Evolutionary conservation across 2,888 invertebrate species (phyloP).

Genomic region (Drosophila pseudotalamancana): DNA sequence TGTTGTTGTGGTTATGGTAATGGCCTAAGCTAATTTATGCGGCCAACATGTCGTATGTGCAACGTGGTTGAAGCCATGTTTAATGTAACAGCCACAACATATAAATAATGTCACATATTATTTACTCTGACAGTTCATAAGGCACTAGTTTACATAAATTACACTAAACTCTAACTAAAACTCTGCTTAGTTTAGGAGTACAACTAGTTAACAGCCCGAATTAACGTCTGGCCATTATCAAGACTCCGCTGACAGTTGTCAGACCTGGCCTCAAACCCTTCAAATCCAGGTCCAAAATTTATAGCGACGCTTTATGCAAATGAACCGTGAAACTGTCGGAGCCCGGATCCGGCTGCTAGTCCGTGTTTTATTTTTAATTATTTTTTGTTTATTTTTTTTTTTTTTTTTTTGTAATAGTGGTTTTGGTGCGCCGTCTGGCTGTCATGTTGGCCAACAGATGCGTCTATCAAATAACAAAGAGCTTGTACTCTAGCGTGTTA

Average conservation of each 20-base stretch:
- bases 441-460: constrained; percentile 58
- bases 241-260: constrained; percentile 9
- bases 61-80: constrained; percentile 19
- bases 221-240: constrained; percentile 10
- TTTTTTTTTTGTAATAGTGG: too few species aligned
- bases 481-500: constrained; percentile 56
- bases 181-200: background rate
- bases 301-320: constrained; percentile 66
- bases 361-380: background rate
- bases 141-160: background rate
- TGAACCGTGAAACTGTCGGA: constrained; percentile 52
- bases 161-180: background rate
- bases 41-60: constrained; percentile 48
- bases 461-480: constrained; percentile 62
- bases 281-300: constrained; percentile 36
- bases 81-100: constrained; percentile 22
- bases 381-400: background rate
- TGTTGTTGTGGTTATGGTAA: constrained; percentile 55
- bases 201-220: background rate
- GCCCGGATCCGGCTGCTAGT: constrained; percentile 4
- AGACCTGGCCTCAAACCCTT: constrained; percentile 19
- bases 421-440: constrained; percentile 43
- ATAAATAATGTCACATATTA: constrained; percentile 12
- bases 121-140: background rate
- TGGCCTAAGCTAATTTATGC: constrained; percentile 64